Base-by-base conservation (phyloP, 2,797 vertebrate species). In the Lagorchestes hirsutus region DNA sequence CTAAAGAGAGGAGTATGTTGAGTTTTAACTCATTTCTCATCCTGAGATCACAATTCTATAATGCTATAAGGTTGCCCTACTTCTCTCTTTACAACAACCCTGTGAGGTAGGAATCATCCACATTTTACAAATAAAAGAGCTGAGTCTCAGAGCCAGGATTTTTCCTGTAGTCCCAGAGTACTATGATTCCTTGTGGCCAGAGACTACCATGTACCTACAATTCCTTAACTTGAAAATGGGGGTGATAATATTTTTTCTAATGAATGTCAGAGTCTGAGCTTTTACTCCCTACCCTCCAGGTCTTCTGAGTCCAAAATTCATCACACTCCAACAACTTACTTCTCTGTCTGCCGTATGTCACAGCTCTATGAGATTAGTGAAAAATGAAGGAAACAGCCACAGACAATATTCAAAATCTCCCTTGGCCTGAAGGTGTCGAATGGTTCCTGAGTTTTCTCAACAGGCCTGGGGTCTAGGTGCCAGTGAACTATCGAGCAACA, bases 401-500 rank as follows among this genome's bases (percentile, higher is more conserved):
- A 90, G 95, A 92, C 92, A 93, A 54, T 54, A 95, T 82, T 74
- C 5, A 91, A 58, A 13, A 50, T 90, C 87, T 34, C 34, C 34
- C 34, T n/a, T n/a, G 31, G 13, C 14, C 54, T 87, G n/a, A n/a
- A 90, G 46, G 92, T 91, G 93, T 29, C 56, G 40, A n/a, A 90
- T 54, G 27, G 96, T 56, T 92, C 12, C 6, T 95, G 93, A 55
- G 16, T 93, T n/a, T 95, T 96, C 54, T 91, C 54, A 90, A 90
- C 91, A 55, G 62, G 5, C 50, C 31, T 34, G 55, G 18, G 12
- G 95, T 95, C 55, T 58, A 91, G 40, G 62, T 40, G 52, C 94
- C 54, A 90, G 55, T 54, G 94, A 96, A 91, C 91, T 93, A 22
- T 55, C 56, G 94, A 74, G 92, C 52, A 93, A 90, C 14, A 94